A percentile compares a stretch with the other conserved stretches of the same genome.
These are phyloP conservation scores for Pangasianodon hypophthalmus DNA, from an alignment of 2,113 vertebrate genomes.

Conservation along the genomic window DNA sequence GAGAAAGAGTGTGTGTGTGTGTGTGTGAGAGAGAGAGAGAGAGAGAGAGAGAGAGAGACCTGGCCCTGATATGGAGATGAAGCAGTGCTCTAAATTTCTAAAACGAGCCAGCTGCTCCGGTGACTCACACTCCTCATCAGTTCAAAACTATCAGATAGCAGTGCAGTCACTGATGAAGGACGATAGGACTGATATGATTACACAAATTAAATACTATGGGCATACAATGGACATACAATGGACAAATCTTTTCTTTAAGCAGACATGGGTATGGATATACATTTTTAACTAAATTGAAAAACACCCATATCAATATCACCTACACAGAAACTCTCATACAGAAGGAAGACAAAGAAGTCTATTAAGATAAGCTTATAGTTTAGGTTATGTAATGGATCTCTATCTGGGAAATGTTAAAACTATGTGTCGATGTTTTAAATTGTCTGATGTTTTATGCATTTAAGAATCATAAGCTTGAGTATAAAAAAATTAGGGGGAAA, in stretches of 20 bases:
- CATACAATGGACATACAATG: too few species aligned
- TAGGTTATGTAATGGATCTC: background rate
- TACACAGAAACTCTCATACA: too few species aligned
- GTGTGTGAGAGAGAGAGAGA: background rate
- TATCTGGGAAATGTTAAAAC: background rate
- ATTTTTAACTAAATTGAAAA: background rate
- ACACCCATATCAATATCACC: too few species aligned
- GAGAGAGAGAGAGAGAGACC: background rate
- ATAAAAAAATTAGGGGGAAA: too few species aligned
- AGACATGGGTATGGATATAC: background rate
- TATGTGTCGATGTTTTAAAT: too few species aligned
- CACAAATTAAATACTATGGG: background rate
- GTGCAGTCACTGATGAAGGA: constrained; percentile 25
- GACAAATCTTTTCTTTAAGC: background rate
- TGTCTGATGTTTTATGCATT: background rate
- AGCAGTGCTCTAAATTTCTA: constrained; percentile 55
- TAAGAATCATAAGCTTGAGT: background rate
- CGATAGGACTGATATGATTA: background rate
- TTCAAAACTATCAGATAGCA: constrained; percentile 59
- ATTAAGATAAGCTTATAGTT: background rate
- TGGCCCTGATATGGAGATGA: constrained; percentile 58
- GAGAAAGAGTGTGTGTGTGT: background rate
- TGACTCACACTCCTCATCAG: constrained; percentile 58
- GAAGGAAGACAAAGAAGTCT: too few species aligned
- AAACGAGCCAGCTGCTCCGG: constrained; percentile 59